Evolutionary conservation across 2,888 invertebrate genomes (phyloP).

Genomic region (Pseudoips prasinana): DNA sequence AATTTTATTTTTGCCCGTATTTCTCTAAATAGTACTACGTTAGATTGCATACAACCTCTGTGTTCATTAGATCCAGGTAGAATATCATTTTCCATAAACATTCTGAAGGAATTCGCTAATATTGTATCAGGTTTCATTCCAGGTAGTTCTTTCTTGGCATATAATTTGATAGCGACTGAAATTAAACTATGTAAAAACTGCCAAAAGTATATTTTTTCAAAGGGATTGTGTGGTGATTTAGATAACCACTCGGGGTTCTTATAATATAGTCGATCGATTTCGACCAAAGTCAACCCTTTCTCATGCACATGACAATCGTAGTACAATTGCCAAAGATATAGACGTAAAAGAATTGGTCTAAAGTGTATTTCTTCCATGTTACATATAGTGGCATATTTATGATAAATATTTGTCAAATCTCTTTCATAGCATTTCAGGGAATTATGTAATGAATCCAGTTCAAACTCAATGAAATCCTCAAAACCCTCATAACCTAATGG

Average conservation of each 20-base stretch:
- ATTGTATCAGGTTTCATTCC: constrained; percentile 67
- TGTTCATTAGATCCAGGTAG: constrained; percentile 61
- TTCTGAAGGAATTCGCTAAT: constrained; percentile 73
- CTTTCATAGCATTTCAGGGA: constrained; percentile 70
- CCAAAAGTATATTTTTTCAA: constrained; percentile 83
- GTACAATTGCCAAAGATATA: constrained; percentile 84
- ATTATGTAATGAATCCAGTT: constrained; percentile 68
- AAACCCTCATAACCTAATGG: constrained; percentile 19
- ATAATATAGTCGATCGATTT: constrained; percentile 75
- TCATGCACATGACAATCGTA: constrained; percentile 78
- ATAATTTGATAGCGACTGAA: constrained; percentile 71
- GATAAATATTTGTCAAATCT: constrained; percentile 74
- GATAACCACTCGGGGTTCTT: constrained; percentile 71
- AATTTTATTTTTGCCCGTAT: too few relatives aligned
- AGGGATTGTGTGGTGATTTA: constrained; percentile 74
- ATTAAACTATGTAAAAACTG: constrained; percentile 82
- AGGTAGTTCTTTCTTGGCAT: constrained; percentile 57
- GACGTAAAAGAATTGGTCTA: constrained; percentile 69
- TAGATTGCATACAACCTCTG: constrained; percentile 50
- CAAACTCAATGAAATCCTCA: constrained; percentile 56
- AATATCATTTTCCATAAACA: constrained; percentile 74
- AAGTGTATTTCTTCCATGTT: constrained; percentile 57
- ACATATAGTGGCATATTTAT: constrained; percentile 74
- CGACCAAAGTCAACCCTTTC: constrained; percentile 71
- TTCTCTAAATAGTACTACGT: too few relatives aligned